Percentiles rank a stretch among this genome's conserved stretches.
phyloP scores from a whole-genome alignment of 2,797 vertebrate genomes.

The Hafferia zeledoni region DNA sequence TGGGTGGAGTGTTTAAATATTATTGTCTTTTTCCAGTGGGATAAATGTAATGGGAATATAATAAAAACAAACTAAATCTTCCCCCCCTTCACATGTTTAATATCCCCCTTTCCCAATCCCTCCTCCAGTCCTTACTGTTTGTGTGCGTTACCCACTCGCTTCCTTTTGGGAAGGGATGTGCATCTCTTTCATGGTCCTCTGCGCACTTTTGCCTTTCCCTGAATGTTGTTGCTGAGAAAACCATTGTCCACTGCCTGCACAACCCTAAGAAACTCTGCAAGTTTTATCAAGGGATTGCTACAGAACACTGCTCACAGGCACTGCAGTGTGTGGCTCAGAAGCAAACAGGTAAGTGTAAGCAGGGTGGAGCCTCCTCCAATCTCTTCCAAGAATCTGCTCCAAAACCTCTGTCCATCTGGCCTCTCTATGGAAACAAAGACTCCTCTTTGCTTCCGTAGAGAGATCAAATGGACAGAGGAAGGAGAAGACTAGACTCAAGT shows the following conservation, averaged over 20 bases:
- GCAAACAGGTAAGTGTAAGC: rapidly evolving
- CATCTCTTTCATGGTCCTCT: not conserved
- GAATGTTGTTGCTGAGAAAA: not conserved
- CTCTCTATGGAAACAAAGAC: not conserved
- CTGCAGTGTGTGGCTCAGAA: not conserved
- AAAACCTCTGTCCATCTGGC: not conserved
- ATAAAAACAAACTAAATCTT: not conserved
- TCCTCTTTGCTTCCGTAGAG: too few species aligned
- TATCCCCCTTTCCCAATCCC: not conserved
- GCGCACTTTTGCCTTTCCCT: not conserved
- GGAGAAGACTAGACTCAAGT: not conserved
- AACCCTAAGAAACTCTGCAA: not conserved
- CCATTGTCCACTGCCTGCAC: not conserved
- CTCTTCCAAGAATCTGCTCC: not conserved
- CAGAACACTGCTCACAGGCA: rapidly evolving
- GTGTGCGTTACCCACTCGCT: not conserved
- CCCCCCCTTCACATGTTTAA: not conserved
- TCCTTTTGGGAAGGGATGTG: not conserved
- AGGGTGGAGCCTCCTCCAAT: not conserved
- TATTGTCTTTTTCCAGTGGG: not conserved
- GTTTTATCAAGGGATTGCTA: not conserved
- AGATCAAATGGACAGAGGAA: too few species aligned
- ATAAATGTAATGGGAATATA: not conserved
- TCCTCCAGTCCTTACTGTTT: not conserved
- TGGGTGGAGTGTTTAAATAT: not conserved